Conservation (phyloP, 2,888 invertebrate genomes). For the Eilema griseolum region DNA sequence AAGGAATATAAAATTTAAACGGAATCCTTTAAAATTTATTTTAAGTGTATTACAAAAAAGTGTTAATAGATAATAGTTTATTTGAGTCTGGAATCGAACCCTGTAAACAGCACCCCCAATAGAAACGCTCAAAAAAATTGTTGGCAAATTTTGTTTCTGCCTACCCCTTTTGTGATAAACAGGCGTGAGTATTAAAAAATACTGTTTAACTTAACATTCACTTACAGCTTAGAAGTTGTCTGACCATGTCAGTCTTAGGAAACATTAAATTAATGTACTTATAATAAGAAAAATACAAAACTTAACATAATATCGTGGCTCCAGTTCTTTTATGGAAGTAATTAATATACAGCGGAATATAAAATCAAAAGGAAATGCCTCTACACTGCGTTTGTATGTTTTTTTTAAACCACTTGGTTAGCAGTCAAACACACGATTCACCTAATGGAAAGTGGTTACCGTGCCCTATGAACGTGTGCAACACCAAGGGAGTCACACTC, state of each 20-base stretch:
- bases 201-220: background rate
- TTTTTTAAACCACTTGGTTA: too few species aligned
- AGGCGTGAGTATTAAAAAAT: background rate
- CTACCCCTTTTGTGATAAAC: background rate
- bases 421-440: too few species aligned
- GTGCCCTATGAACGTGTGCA: too few species aligned
- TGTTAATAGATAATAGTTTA: background rate
- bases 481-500: too few species aligned
- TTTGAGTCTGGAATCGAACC: background rate
- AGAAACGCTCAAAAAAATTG: background rate
- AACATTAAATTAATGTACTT: too few species aligned
- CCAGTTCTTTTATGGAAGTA: background rate
- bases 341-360: background rate
- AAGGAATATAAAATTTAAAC: background rate
- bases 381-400: background rate
- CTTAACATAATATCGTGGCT: background rate
- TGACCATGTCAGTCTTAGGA: conserved; percentile 44
- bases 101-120: too few species aligned
- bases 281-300: background rate
- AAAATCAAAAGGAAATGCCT: background rate
- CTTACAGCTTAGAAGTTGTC: conserved; percentile 28
- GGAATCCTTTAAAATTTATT: too few species aligned
- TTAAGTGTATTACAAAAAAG: background rate
- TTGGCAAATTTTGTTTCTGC: background rate
- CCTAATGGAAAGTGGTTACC: too few species aligned